Evolutionary conservation across 2,113 vertebrate species (phyloP), one percentile per base, ranked within the genome.

Genomic region (Saccopteryx bilineata): DNA sequence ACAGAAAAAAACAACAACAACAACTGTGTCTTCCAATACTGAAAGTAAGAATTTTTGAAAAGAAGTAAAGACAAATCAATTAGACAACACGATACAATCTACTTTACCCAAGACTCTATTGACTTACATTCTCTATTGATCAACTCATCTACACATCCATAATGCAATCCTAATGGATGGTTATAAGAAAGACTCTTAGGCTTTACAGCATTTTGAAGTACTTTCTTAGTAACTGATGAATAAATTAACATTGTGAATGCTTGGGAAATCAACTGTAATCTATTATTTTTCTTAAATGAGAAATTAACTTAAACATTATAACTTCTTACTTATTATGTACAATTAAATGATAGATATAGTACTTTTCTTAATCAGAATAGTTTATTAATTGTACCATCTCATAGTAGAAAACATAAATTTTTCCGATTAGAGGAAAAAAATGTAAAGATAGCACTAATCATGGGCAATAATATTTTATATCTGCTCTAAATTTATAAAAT

Each of bases 271-370:
- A 91, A 91, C 89, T 71, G 39, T 50, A 95, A 95, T 89, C 91
- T 89, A 63, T 56, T 90, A 93, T 85, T 87, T 94, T 61, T 72
- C 52, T 83, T 93, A 96, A 94, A 75, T 82, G 50, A 72, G 56
- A 95, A 97, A 95, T 88, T 79, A 95, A 91, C 83, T 96, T 52
- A 91, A 93, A 76, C 10, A 95, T 95, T 95, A 90, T 94, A 95
- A 78, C 65, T 95, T 69, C 56, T 86, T 93, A 76, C 56, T 96
- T 92, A 88, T 63, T 93, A 87, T 52, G 19, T 88, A 80, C 28
- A 95, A 89, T n/a, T n/a, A 26, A 93, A 93, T 89, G 79, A 93
- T 3, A 93, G 65, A 83, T 80, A 68, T 0, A 19, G n/a, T 94
- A 52, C 28, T 71, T 94, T 95, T 82, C 66, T 61, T 88, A 50